Conservation (phyloP, 1,140 invertebrate genomes). For the Thrips palmi region DNA sequence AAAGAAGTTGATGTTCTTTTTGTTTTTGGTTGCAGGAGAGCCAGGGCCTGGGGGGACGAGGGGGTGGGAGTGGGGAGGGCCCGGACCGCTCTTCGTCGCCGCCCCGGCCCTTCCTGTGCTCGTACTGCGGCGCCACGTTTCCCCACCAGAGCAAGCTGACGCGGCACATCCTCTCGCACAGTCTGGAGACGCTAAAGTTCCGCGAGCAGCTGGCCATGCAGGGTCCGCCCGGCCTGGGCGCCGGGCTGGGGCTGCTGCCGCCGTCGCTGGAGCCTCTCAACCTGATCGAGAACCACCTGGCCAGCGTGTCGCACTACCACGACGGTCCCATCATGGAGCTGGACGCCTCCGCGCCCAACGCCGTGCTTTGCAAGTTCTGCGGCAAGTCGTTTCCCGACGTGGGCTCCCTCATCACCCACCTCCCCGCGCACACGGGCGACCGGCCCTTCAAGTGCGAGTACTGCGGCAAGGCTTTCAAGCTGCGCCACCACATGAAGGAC, state of each 20-base stretch:
- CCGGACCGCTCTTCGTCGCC: constrained; percentile 20
- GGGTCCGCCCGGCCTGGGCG: constrained; percentile 25
- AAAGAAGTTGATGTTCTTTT: constrained; percentile 81
- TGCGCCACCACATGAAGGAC: constrained; percentile 83
- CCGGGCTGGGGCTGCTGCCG: too few relatives aligned
- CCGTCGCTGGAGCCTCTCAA: constrained; percentile 20
- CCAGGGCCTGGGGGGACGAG: constrained; percentile 46
- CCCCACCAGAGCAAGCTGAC: constrained; percentile 77
- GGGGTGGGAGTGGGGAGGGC: constrained; percentile 27
- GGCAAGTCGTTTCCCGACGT: constrained; percentile 78
- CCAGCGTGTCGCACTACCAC: constrained; percentile 7
- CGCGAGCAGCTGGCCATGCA: constrained; percentile 44
- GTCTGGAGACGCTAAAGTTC: constrained; percentile 67
- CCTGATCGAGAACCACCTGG: constrained; percentile 24
- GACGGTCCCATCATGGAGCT: constrained; percentile 4
- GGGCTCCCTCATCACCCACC: constrained; percentile 61
- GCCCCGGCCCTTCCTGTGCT: constrained; percentile 49
- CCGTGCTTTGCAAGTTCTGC: constrained; percentile 69
- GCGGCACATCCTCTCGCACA: constrained; percentile 69
- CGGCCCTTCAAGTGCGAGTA: constrained; percentile 79
- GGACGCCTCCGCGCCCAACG: constrained; percentile 21
- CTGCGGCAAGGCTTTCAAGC: constrained; percentile 76
- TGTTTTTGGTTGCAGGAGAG: constrained; percentile 79
- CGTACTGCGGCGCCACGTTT: constrained; percentile 72
- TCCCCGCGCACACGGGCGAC: constrained; percentile 75